Evolutionary conservation across 2,797 vertebrate genomes (phyloP).

Genomic region (Furcifer pardalis): DNA sequence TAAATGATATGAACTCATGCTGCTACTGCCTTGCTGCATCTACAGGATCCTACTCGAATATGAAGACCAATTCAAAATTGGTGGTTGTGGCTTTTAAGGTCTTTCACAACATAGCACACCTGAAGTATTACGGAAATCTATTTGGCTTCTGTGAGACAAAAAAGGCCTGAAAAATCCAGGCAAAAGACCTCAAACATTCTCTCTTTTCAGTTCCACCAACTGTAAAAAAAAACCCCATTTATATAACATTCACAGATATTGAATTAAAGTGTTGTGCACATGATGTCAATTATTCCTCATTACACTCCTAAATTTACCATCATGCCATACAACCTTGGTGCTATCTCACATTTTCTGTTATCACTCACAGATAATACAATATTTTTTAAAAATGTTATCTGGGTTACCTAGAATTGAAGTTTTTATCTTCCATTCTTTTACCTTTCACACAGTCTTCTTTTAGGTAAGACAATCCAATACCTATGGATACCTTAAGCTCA

Average conservation of each 20-base stretch:
- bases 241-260: background rate
- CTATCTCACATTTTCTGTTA: slow-evolving; percentile 22
- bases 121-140: background rate
- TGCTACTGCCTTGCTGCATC: background rate
- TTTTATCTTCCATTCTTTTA: background rate
- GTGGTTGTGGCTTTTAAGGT: too few species aligned
- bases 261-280: slow-evolving; percentile 30
- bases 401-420: slow-evolving; percentile 1
- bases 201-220: slow-evolving; percentile 13
- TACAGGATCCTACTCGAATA: background rate
- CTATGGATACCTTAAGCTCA: background rate
- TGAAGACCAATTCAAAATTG: background rate
- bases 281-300: background rate
- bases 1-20: background rate
- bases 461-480: background rate
- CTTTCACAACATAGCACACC: too few species aligned
- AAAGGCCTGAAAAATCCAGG: background rate
- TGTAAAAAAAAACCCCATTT: background rate
- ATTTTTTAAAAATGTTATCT: background rate
- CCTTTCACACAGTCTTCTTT: background rate
- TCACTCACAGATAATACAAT: slow-evolving; percentile 24
- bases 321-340: background rate
- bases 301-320: slow-evolving; percentile 28
- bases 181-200: background rate
- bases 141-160: background rate